Evolutionary conservation across 2,113 vertebrate species (phyloP).

Genomic region (Puffinus mauretanicus): DNA sequence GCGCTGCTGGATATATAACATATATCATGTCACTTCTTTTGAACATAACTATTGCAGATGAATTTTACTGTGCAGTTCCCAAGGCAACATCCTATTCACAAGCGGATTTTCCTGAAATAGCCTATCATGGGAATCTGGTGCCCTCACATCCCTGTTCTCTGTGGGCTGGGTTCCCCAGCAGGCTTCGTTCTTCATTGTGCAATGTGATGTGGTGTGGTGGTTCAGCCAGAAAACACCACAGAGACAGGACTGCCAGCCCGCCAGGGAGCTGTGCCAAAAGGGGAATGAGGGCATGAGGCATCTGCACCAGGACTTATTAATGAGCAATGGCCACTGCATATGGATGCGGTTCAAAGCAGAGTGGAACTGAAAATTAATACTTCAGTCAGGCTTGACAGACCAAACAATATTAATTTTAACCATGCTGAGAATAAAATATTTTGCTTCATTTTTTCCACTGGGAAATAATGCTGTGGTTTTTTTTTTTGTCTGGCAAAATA

Average conservation of each 20-base stretch:
- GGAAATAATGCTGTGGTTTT: neutral
- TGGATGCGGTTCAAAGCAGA: neutral
- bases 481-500: neutral
- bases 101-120: neutral
- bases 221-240: neutral
- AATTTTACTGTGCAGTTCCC: neutral
- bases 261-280: neutral
- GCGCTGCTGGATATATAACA: neutral
- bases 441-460: neutral
- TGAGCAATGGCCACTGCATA: neutral
- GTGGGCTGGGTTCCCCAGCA: neutral
- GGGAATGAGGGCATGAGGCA: neutral
- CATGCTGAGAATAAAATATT: neutral
- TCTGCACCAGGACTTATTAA: neutral
- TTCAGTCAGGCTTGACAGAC: neutral
- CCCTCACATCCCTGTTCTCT: neutral
- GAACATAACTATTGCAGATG: neutral
- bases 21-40: neutral
- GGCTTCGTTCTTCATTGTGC: neutral
- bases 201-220: neutral
- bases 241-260: neutral
- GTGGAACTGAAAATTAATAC: neutral
- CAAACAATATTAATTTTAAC: neutral
- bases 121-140: neutral
- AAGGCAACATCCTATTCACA: neutral